A percentile compares a stretch with the other conserved stretches of the same genome.
Conservation (phyloP, 1,140 invertebrate genomes). For the Zeugodacus cucurbitae region DNA sequence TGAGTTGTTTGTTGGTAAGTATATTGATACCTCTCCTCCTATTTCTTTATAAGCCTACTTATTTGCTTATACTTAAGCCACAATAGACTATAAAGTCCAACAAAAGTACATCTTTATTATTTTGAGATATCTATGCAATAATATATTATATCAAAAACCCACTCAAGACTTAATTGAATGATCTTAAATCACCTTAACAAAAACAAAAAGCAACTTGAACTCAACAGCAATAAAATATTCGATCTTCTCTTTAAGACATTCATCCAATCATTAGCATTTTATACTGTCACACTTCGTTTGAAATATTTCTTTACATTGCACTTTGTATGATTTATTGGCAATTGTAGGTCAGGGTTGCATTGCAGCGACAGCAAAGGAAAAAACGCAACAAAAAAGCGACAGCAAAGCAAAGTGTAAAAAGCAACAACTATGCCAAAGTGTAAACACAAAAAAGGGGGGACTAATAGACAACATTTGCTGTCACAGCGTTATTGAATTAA, state of each 20-base stretch:
- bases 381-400: neutral
- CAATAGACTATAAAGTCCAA: no score
- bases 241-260: neutral
- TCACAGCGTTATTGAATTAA: constrained; percentile 4
- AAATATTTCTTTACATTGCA: constrained; percentile 12
- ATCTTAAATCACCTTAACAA: neutral
- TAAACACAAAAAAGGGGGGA: neutral
- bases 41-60: no score
- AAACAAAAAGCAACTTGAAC: neutral
- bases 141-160: no score
- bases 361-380: neutral
- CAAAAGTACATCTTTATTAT: no score
- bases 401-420: neutral
- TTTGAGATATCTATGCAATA: no score
- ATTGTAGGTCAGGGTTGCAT: constrained; percentile 36
- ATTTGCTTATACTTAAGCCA: no score
- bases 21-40: no score
- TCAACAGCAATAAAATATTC: neutral
- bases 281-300: neutral
- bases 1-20: no score
- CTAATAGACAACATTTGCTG: neutral
- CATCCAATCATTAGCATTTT: neutral
- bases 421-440: neutral
- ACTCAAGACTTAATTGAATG: no score
- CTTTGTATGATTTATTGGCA: constrained; percentile 25